Evolutionary conservation across 2,797 vertebrate genomes (phyloP).

Genomic region (Lemur catta): DNA sequence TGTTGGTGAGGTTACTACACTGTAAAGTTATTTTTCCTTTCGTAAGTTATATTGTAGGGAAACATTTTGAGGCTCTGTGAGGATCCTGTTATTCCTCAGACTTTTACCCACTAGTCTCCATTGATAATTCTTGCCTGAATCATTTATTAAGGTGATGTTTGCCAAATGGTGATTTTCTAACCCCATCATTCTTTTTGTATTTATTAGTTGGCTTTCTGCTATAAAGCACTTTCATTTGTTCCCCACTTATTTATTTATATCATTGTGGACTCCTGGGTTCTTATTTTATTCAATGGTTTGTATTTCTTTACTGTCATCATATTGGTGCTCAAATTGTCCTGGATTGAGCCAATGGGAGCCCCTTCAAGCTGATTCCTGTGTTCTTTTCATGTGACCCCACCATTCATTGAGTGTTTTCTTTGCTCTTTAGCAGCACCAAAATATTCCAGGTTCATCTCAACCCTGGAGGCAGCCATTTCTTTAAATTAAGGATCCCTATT

Average conservation of each 20-base stretch:
- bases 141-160: neutral
- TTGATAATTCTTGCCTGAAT: neutral
- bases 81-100: neutral
- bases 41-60: neutral
- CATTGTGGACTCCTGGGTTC: neutral
- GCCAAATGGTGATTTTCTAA: neutral
- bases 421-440: neutral
- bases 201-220: neutral
- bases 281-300: neutral
- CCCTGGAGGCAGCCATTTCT: neutral
- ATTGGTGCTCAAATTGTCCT: neutral
- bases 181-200: neutral
- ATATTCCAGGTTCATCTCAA: neutral
- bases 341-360: neutral
- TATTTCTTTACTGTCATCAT: neutral
- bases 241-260: neutral
- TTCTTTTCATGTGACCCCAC: neutral
- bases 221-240: neutral
- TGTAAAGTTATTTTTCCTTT: constrained; percentile 20
- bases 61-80: neutral
- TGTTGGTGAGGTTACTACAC: neutral
- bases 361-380: neutral
- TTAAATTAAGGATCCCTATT: neutral
- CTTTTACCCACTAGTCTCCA: neutral
- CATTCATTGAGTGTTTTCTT: neutral